These are phyloP conservation scores for Hoplostethus atlanticus DNA, from an alignment of 2,797 vertebrate genomes.

Conservation along the genomic window DNA sequence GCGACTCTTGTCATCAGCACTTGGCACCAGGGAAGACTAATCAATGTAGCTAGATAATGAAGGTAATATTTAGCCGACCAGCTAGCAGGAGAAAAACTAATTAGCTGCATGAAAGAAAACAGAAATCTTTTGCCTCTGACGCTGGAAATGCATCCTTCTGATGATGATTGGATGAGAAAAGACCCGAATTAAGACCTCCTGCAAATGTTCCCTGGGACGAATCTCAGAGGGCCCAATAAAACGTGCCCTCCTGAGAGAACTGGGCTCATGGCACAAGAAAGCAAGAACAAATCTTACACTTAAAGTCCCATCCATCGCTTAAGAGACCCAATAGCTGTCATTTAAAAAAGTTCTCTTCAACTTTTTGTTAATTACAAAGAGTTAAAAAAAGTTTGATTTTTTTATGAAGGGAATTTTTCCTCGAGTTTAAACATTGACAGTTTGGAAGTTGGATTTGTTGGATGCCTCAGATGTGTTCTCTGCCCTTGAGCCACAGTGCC, in stretches of 20 bases:
- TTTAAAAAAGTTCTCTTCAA: constrained; percentile 53
- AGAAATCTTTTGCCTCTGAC: constrained; percentile 37
- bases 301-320: constrained; percentile 27
- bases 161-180: constrained; percentile 42
- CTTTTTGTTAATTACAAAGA: constrained; percentile 56
- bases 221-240: constrained; percentile 38
- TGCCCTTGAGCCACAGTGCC: constrained; percentile 80
- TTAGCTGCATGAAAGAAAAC: constrained; percentile 57
- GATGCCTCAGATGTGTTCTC: constrained; percentile 14
- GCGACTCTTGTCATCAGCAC: constrained; percentile 51
- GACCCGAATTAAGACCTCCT: constrained; percentile 49
- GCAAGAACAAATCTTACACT: constrained; percentile 19
- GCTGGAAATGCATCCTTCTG: constrained; percentile 31
- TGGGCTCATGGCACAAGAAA: background rate
- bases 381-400: constrained; percentile 26
- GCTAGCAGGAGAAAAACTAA: constrained; percentile 54
- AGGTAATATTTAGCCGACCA: constrained; percentile 66
- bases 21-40: constrained; percentile 54
- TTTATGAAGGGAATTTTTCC: constrained; percentile 16
- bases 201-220: constrained; percentile 10
- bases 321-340: constrained; percentile 54
- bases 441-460: constrained; percentile 10
- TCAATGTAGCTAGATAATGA: constrained; percentile 64
- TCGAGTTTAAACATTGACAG: constrained; percentile 24
- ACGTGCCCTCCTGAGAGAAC: constrained; percentile 29